Conservation (phyloP, 2,797 vertebrate species). For the Poecile montanus region DNA sequence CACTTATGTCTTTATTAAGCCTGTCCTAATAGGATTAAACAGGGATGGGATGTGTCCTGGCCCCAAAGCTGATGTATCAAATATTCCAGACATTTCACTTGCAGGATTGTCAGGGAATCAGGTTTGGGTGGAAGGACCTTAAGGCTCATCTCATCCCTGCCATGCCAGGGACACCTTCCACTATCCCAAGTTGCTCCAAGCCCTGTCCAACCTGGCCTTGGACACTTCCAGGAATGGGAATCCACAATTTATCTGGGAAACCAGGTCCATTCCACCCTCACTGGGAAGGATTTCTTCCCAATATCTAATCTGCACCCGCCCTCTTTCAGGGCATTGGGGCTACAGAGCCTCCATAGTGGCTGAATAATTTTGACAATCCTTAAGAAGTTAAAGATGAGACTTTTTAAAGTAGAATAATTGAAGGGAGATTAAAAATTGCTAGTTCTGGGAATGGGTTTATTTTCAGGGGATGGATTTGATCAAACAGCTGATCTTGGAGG, state of each 20-base stretch:
- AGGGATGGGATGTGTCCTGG: background rate
- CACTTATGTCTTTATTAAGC: background rate
- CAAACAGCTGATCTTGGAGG: background rate
- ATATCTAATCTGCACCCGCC: no score
- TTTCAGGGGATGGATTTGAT: background rate
- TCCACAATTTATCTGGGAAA: background rate
- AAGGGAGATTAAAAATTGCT: background rate
- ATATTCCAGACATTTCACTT: background rate
- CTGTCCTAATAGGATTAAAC: background rate
- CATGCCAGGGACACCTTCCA: background rate
- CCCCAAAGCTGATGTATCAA: background rate
- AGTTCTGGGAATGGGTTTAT: background rate
- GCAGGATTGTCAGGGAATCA: background rate
- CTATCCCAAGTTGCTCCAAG: background rate
- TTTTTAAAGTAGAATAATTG: background rate
- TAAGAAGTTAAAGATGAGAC: background rate
- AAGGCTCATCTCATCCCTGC: background rate
- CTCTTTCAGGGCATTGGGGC: background rate
- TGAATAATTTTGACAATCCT: background rate
- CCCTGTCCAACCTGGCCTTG: rapidly evolving
- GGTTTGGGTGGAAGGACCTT: background rate
- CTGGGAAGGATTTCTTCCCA: background rate
- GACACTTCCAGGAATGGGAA: background rate
- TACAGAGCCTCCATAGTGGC: no score
- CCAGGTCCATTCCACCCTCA: no score